Evolutionary conservation across 2,797 vertebrate genomes (phyloP), one percentile per base, ranked within the genome.

Genomic region (Sebastes baramenuke): DNA sequence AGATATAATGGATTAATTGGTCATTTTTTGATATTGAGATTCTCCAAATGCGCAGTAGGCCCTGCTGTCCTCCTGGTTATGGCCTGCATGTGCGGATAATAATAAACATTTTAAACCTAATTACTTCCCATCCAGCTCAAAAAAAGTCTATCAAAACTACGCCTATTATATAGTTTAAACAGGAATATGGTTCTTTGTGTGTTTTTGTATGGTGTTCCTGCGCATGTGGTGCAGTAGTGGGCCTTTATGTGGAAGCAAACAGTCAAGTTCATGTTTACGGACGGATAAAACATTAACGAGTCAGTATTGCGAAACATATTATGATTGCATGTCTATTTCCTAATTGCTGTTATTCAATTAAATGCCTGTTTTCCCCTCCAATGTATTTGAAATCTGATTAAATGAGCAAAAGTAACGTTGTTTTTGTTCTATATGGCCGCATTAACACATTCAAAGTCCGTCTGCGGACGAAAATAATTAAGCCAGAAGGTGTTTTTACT

Each of bases 261-360:
- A 83, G 83, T 88, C 90, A 93, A 91, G 90, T 91, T 94, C 90
- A 90, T 79, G 87, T 89, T 89, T 91, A 87, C 74, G 62, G 61
- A 78, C 30, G 68, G n/a, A 72, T 61, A 6, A 78, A 87, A 77
- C 27, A 34, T 58, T 16, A 20, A 65, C 5, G 12, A 69, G 54
- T 71, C 30, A 20, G 16, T 65, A 32, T 67, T 80, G 16, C 34
- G n/a, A 72, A 72, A 73, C 58, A 76, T 80, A 69, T 72, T 55
- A 67, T 77, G 36, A 65, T 54, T 87, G 90, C 91, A 93, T 93
- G 91, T 49, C 67, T 66, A 16, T 79, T 76, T 69, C 65, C 42
- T 70, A 68, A 70, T 64, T 81, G 25, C n/a, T 84, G 14, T 77
- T 67, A n/a, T 89, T 81, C 18, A 81, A 70, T 79, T n/a, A 73